phyloP scores from a whole-genome alignment of 2,113 vertebrate genomes.

The Thamnaconus septentrionalis region DNA sequence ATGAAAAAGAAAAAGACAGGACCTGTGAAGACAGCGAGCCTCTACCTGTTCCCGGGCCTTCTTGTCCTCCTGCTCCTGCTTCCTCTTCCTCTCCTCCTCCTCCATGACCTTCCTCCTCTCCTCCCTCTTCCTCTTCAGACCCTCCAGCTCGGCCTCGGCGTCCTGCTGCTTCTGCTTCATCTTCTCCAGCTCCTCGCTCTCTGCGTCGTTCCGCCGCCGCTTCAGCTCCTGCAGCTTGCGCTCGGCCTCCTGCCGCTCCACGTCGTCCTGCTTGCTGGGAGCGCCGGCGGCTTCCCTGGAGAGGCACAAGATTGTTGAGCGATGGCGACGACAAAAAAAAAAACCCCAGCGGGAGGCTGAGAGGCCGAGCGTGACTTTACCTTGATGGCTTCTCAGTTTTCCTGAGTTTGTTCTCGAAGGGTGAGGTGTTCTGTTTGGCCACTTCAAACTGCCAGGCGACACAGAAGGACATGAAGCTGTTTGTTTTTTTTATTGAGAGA shows the following conservation, averaged over 20 bases:
- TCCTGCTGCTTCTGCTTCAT: conserved; percentile 92
- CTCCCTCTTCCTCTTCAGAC: conserved; percentile 91
- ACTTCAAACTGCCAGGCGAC: conserved; percentile 71
- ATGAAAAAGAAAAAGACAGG: neutral
- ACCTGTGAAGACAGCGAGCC: neutral
- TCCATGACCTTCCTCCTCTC: conserved; percentile 90
- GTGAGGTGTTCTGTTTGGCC: conserved; percentile 78
- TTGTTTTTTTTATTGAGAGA: neutral
- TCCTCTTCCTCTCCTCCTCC: conserved; percentile 89
- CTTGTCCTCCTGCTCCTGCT: conserved; percentile 85
- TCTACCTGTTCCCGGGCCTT: conserved; percentile 87
- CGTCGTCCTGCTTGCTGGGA: conserved; percentile 66
- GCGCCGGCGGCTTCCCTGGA: conserved; percentile 30
- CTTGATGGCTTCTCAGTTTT: conserved; percentile 83
- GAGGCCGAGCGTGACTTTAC: conserved; percentile 56
- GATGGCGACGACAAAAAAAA: conserved; percentile 7
- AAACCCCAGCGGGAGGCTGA: neutral
- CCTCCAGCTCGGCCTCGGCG: conserved; percentile 86
- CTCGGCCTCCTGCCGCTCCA: conserved; percentile 81
- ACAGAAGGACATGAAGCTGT: neutral
- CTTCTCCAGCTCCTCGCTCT: conserved; percentile 88
- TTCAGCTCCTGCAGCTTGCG: conserved; percentile 86
- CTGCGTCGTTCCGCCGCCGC: conserved; percentile 79
- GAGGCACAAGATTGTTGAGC: no score
- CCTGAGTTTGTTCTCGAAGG: conserved; percentile 82